A percentile compares a stretch with the other conserved stretches of the same genome.
These are phyloP conservation scores for Dunckerocampus dactyliophorus DNA, from an alignment of 2,113 vertebrate genomes.

Conservation along the genomic window DNA sequence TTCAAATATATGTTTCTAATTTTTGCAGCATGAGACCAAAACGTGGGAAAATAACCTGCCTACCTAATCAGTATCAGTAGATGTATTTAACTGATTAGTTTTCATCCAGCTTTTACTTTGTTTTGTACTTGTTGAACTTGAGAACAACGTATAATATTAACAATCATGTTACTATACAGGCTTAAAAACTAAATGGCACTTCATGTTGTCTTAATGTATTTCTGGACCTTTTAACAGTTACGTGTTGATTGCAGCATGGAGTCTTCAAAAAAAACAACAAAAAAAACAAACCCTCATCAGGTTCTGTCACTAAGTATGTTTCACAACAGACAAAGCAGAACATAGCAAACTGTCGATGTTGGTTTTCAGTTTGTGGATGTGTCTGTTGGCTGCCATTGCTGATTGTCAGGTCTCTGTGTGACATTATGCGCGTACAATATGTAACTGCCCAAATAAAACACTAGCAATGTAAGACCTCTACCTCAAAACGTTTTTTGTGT, in stretches of 20 bases:
- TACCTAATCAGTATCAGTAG: conserved; percentile 22
- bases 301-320: not conserved
- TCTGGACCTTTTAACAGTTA: conserved; percentile 32
- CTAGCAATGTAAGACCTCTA: conserved; percentile 70
- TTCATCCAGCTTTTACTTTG: conserved; percentile 48
- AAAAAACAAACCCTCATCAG: not conserved
- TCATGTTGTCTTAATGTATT: conserved; percentile 29
- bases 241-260: conserved; percentile 31
- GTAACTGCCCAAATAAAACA: conserved; percentile 77
- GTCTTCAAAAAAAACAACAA: conserved; percentile 24
- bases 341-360: not conserved
- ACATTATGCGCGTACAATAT: conserved; percentile 69
- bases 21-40: conserved; percentile 21
- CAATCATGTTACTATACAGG: conserved; percentile 19
- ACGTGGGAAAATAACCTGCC: conserved; percentile 25
- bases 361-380: conserved; percentile 3
- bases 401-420: conserved; percentile 60
- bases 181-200: conserved; percentile 21
- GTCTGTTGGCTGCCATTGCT: conserved; percentile 54
- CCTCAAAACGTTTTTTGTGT: conserved; percentile 22
- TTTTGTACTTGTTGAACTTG: conserved; percentile 34
- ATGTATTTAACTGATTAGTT: conserved; percentile 41
- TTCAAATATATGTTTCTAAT: conserved; percentile 1
- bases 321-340: no score
- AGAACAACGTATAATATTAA: conserved; percentile 35